A percentile compares a stretch with the other conserved stretches of the same genome.
Evolutionary conservation across 2,113 vertebrate genomes (phyloP).

Genomic region (Atlantisia rogersi): DNA sequence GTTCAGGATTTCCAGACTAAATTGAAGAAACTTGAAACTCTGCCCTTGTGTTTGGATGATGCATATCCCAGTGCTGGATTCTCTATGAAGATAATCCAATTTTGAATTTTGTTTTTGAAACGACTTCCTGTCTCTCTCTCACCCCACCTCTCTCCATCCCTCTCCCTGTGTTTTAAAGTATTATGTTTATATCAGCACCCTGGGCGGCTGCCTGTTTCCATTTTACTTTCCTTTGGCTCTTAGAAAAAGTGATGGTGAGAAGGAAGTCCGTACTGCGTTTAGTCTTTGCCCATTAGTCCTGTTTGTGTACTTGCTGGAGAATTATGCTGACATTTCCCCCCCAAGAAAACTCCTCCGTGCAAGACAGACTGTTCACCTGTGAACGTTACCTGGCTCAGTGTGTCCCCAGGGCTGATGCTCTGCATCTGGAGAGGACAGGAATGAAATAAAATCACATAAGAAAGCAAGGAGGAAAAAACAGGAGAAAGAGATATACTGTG

Average conservation of each 20-base stretch:
- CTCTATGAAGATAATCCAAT: background rate
- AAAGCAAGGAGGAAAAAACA: background rate
- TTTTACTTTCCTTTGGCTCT: background rate
- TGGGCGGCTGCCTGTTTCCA: background rate
- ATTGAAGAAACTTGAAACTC: background rate
- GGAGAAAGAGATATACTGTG: background rate
- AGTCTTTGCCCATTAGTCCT: background rate
- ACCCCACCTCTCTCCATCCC: background rate
- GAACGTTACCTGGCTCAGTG: background rate
- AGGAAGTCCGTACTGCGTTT: background rate
- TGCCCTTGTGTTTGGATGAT: background rate
- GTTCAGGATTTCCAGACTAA: background rate
- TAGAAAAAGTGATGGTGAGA: background rate
- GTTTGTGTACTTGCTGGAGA: background rate
- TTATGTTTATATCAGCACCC: background rate
- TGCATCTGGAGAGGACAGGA: background rate
- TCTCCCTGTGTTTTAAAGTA: background rate
- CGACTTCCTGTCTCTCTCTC: background rate
- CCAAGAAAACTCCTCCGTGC: background rate
- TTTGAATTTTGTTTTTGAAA: background rate
- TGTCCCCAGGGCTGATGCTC: background rate
- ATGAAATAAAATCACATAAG: background rate
- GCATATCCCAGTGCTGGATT: background rate
- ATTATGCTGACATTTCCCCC: background rate
- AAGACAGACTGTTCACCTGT: background rate